A percentile compares a stretch with the other conserved stretches of the same genome.
Conservation (phyloP, 2,797 vertebrate genomes). For the Telmatherina bonti region DNA sequence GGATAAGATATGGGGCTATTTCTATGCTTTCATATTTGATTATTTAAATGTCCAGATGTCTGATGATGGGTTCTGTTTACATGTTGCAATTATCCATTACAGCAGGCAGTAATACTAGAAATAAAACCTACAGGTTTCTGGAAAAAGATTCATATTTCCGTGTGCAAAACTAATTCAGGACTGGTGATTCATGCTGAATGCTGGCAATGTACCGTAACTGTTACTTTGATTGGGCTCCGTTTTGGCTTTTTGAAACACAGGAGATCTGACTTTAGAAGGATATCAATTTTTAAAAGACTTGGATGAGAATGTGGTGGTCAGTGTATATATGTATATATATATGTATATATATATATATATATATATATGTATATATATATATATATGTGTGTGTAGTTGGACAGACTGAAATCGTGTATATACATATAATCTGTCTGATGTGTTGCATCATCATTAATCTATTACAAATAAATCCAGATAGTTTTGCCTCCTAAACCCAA, state of each 20-base stretch:
- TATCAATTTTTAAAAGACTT: background rate
- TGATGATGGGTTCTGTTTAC: background rate
- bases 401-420: no score
- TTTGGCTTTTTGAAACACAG: slow-evolving; percentile 1
- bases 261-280: background rate
- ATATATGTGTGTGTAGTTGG: no score
- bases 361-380: no score
- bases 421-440: no score
- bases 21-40: background rate
- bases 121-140: background rate
- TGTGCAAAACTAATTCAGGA: background rate
- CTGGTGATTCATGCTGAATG: background rate
- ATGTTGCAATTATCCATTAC: background rate
- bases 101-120: background rate
- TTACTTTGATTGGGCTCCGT: background rate
- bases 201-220: background rate
- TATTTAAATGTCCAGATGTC: background rate
- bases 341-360: no score
- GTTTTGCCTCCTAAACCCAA: background rate
- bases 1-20: background rate
- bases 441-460: background rate
- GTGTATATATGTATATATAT: no score
- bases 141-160: background rate
- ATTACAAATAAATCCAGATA: background rate
- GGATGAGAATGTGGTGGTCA: background rate